These are phyloP conservation scores for Ceryle rudis DNA, from an alignment of 2,797 vertebrate species.

Conservation along the genomic window DNA sequence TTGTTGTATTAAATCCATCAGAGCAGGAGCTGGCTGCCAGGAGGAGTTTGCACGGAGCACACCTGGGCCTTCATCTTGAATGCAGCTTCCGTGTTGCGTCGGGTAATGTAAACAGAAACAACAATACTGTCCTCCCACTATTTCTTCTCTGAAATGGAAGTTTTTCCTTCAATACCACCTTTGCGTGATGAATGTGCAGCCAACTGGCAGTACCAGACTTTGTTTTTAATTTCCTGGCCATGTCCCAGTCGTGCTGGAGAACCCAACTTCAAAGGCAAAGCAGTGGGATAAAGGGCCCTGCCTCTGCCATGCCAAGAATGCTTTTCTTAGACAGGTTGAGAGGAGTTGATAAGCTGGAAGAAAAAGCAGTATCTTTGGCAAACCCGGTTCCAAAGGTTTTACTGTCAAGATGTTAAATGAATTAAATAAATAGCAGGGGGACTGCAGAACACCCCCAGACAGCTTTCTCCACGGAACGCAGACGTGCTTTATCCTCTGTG, in stretches of 20 bases:
- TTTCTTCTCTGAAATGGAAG: neutral
- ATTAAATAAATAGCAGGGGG: neutral
- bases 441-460: neutral
- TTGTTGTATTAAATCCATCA: neutral
- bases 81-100: neutral
- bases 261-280: constrained; percentile 1
- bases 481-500: neutral
- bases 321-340: neutral
- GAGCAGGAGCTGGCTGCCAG: neutral
- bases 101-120: neutral
- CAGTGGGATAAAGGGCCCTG: constrained; percentile 7
- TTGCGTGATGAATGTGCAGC: neutral
- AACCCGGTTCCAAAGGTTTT: constrained; percentile 1
- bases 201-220: neutral
- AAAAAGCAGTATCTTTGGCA: constrained; percentile 4
- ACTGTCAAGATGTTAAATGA: constrained; percentile 4
- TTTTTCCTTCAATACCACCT: neutral
- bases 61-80: neutral
- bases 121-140: neutral
- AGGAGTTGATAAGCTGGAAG: neutral
- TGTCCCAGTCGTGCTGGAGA: neutral
- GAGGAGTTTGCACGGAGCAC: neutral
- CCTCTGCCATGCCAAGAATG: constrained; percentile 16
- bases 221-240: neutral
- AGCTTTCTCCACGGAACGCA: neutral